These are phyloP conservation scores for Heliothis peltigera DNA, from an alignment of 2,888 invertebrate species.

Conservation along the genomic window DNA sequence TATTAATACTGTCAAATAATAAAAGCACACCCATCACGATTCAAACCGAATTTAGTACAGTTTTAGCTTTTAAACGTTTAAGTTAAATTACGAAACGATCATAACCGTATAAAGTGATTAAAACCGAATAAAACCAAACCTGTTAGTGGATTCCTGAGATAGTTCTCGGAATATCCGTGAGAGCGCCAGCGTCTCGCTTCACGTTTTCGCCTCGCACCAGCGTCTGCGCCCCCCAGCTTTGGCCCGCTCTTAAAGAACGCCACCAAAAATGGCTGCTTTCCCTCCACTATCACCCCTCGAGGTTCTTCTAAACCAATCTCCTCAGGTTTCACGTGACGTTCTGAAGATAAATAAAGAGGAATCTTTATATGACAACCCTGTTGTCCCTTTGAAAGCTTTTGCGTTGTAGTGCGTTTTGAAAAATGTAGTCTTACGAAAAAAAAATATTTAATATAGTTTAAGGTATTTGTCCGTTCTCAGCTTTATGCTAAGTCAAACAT, in stretches of 20 bases:
- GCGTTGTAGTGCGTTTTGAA: too few relatives aligned
- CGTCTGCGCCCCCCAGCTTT: conserved; percentile 86
- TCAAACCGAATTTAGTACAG: not conserved
- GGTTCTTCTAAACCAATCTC: conserved; percentile 95
- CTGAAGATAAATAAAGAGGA: conserved; percentile 80
- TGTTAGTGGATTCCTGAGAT: conserved; percentile 89
- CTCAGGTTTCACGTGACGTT: conserved; percentile 95
- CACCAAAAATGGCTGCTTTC: conserved; percentile 97
- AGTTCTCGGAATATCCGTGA: conserved; percentile 87
- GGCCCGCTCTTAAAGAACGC: conserved; percentile 94
- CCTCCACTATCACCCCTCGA: conserved; percentile 91
- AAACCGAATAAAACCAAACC: conserved; percentile 72
- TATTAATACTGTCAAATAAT: not conserved
- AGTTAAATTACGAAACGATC: not conserved
- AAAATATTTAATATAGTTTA: too few relatives aligned
- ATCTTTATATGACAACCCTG: too few relatives aligned
- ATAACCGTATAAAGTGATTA: not conserved
- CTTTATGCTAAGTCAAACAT: too few relatives aligned
- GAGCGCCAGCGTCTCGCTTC: conserved; percentile 90
- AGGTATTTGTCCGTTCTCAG: too few relatives aligned
- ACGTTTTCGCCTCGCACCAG: conserved; percentile 89
- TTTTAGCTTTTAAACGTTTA: not conserved
- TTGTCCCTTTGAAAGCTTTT: too few relatives aligned
- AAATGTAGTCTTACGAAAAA: too few relatives aligned
- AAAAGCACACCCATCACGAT: not conserved